These are phyloP conservation scores for Pseudobourletiella spinata DNA, from an alignment of 1,140 invertebrate genomes.

Conservation along the genomic window DNA sequence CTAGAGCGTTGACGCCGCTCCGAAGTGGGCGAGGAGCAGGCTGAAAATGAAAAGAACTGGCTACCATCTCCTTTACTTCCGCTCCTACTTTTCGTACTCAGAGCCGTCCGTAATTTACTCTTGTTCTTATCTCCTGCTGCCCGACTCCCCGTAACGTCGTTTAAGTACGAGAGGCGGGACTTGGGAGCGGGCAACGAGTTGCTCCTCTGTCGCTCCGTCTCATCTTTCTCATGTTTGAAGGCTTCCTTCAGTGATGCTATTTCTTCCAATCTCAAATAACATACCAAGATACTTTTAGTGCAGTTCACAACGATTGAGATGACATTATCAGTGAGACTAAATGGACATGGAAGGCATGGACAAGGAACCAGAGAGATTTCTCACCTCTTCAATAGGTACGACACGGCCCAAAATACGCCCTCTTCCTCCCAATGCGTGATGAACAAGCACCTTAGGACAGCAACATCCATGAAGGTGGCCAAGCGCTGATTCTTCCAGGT, in stretches of 20 bases:
- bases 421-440: conserved; percentile 94
- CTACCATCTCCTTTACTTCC: conserved; percentile 9
- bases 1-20: conserved; percentile 25
- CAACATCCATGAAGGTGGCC: conserved; percentile 92
- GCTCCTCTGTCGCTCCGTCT: conserved; percentile 64
- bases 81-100: background rate
- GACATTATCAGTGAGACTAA: too few relatives aligned
- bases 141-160: conserved; percentile 19
- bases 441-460: conserved; percentile 91
- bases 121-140: conserved; percentile 17
- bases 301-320: too few relatives aligned
- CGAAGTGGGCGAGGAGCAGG: conserved; percentile 25
- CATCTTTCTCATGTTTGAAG: conserved; percentile 66
- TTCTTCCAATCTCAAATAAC: conserved; percentile 30
- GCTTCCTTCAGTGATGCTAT: conserved; percentile 41
- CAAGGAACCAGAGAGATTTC: too few relatives aligned
- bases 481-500: conserved; percentile 56
- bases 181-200: conserved; percentile 89
- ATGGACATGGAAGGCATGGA: too few relatives aligned
- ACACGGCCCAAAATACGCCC: conserved; percentile 94
- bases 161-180: conserved; percentile 6
- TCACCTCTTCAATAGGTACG: conserved; percentile 83
- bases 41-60: conserved; percentile 32
- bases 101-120: conserved; percentile 3
- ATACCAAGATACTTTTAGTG: too few relatives aligned